phyloP scores from a whole-genome alignment of 2,888 invertebrate species.

The Dasysyrphus albostriatus region DNA sequence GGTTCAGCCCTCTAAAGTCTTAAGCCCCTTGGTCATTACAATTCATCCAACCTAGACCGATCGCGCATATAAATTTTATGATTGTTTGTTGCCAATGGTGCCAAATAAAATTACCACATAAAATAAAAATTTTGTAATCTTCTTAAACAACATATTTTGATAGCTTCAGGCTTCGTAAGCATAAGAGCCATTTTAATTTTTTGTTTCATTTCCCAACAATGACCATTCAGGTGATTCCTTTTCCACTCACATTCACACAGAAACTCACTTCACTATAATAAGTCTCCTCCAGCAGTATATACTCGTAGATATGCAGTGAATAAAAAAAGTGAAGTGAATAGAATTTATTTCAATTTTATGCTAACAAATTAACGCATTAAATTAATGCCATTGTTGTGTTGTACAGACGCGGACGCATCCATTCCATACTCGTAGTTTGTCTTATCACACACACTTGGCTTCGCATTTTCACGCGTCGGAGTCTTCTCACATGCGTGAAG shows the following conservation, averaged over 20 bases:
- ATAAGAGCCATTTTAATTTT: slow-evolving; percentile 13
- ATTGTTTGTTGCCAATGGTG: slow-evolving; percentile 24
- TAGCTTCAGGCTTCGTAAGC: slow-evolving; percentile 33
- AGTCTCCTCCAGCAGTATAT: neutral
- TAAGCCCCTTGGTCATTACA: neutral
- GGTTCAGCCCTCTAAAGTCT: neutral
- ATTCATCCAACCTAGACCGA: neutral
- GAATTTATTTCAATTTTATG: slow-evolving; percentile 82
- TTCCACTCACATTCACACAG: slow-evolving; percentile 7
- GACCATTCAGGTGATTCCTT: slow-evolving; percentile 33
- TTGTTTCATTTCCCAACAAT: neutral
- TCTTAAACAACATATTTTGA: slow-evolving; percentile 58
- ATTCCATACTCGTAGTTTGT: slow-evolving; percentile 46
- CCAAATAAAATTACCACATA: slow-evolving; percentile 50
- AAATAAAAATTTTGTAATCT: slow-evolving; percentile 59
- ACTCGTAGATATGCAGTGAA: slow-evolving; percentile 14
- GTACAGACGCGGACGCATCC: slow-evolving; percentile 29
- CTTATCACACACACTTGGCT: slow-evolving; percentile 46
- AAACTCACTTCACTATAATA: slow-evolving; percentile 5
- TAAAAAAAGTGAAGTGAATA: slow-evolving; percentile 51
- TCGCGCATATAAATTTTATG: neutral
- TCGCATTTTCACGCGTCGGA: neutral
- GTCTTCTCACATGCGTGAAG: slow-evolving; percentile 71
- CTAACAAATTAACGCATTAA: slow-evolving; percentile 77
- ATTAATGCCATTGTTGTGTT: slow-evolving; percentile 65